Evolutionary conservation across 1,140 invertebrate species (phyloP), one percentile per base, ranked within the genome.

Genomic region (Drosophila ogumai): DNA sequence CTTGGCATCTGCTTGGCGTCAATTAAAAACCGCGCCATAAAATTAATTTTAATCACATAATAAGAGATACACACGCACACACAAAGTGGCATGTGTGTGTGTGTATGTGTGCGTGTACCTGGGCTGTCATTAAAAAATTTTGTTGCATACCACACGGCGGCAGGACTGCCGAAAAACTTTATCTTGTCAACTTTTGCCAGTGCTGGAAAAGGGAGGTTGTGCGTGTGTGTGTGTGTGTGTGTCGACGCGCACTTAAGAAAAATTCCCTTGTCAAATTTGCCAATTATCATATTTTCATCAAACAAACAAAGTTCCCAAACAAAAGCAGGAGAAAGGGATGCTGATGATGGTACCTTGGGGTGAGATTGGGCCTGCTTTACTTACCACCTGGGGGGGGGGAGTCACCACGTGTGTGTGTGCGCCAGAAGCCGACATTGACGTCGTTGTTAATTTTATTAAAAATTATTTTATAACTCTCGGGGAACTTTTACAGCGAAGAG

Each of bases 271-370:
- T 91, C 90, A 91, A 91, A 91, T 91, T 91, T 91, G 91, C 90
- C 91, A 91, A 91, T 91, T 91, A 91, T 91, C 91, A 91, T 91
- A 91, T 91, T 91, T 91, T 90, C 91, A 88, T 91, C 90, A 91
- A 90, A 91, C 81, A 91, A 91, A 90, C 80, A 90, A 90, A 90
- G 86, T 90, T 88, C 77, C 75, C 61, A 67, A 65, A 80, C 67
- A 57, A 49, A 52, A 50, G 34, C 22, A 19, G 43, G 57, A 32
- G 40, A 19, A 40, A 17, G 44, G 67, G 58, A 56, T 56, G 52
- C 52, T 54, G 32, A 36, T 54, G 52, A 54, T 38, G 52, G 19
- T 54, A 15, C 52, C 52, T 54, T 15, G 3, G 54, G 58, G 15
- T 1, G 19, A 31, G 9, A 12, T 2, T 58, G 54, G 19, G 25